These are phyloP conservation scores for Cherax quadricarinatus DNA, from an alignment of 1,140 invertebrate species.

Conservation along the genomic window DNA sequence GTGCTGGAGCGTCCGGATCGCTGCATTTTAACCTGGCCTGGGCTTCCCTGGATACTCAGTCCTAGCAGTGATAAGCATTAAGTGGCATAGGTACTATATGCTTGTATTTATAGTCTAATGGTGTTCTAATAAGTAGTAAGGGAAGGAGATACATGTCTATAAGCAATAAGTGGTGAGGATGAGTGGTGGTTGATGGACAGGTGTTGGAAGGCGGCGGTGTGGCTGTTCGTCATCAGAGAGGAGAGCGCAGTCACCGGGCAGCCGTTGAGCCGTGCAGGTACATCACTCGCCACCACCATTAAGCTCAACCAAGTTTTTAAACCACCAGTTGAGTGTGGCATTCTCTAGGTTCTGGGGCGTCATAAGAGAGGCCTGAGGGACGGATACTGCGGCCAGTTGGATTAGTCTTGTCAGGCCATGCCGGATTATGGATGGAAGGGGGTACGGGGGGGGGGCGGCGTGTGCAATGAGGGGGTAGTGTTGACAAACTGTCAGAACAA, in stretches of 20 bases:
- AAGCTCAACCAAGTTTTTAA: constrained; percentile 22
- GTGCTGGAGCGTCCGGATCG: constrained; percentile 24
- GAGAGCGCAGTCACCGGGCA: constrained; percentile 55
- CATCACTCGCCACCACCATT: constrained; percentile 3
- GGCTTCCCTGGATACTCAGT: not conserved
- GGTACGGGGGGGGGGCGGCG: not conserved
- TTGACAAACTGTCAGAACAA: constrained; percentile 45
- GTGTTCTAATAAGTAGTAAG: not conserved
- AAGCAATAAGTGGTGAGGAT: not conserved
- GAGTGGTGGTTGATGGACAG: constrained; percentile 2
- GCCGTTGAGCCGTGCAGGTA: constrained; percentile 53
- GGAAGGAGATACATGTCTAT: not conserved
- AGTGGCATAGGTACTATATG: not conserved
- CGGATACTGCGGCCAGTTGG: not conserved
- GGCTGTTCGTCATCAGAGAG: constrained; percentile 58
- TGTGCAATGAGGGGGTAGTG: constrained; percentile 20
- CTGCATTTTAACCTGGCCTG: not conserved
- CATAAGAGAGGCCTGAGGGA: not conserved
- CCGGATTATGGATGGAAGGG: too few relatives aligned
- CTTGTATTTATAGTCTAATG: not conserved
- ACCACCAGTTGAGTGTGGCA: constrained; percentile 49
- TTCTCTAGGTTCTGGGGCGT: not conserved
- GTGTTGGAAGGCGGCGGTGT: constrained; percentile 43
- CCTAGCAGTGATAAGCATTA: not conserved
- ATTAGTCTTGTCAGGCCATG: not conserved